These are phyloP conservation scores for Silurus aristotelis DNA, from an alignment of 2,797 vertebrate species.

Conservation along the genomic window DNA sequence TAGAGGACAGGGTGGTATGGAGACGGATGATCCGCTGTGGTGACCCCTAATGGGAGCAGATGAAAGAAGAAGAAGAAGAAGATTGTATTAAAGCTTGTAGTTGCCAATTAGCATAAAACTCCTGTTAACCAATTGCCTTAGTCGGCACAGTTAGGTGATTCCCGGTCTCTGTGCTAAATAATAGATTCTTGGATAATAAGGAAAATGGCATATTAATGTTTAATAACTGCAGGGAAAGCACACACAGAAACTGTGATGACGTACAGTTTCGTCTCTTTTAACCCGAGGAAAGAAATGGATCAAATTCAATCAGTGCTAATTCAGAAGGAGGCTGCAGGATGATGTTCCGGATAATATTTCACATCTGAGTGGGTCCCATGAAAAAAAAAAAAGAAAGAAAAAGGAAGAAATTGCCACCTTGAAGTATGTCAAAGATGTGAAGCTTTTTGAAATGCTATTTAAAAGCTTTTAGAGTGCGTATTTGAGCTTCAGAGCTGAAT, in stretches of 20 bases:
- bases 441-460: background rate
- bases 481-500: background rate
- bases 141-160: background rate
- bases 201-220: background rate
- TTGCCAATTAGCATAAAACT: background rate
- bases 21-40: too few relatives aligned
- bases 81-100: background rate
- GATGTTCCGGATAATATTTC: conserved; percentile 67
- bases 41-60: too few relatives aligned
- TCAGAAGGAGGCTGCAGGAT: conserved; percentile 67
- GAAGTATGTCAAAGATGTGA: background rate
- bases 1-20: too few relatives aligned
- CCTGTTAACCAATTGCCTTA: background rate
- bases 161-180: background rate
- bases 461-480: background rate
- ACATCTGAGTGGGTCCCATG: conserved; percentile 50
- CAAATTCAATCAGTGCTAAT: conserved; percentile 73
- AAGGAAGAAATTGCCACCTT: background rate
- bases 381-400: background rate
- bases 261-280: background rate
- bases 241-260: background rate
- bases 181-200: background rate
- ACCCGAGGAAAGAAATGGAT: conserved; percentile 57
- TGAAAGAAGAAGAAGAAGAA: too few relatives aligned
- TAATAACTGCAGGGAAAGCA: background rate